Conservation (phyloP, 2,888 invertebrate species). For the Brachyptera risi region DNA sequence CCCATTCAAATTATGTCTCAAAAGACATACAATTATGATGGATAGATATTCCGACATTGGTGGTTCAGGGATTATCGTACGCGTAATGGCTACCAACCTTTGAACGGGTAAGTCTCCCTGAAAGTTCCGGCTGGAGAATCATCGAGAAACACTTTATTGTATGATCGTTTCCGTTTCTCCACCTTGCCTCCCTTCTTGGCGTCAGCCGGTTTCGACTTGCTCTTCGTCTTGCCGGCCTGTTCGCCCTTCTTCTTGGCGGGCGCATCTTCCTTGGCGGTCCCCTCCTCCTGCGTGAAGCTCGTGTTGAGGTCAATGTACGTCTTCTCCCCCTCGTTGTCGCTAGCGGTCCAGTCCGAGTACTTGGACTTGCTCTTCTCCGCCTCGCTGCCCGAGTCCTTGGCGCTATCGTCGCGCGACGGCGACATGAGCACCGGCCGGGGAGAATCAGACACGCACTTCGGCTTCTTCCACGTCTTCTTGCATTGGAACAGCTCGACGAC, state of each 20-base stretch:
- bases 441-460: too few relatives aligned
- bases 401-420: too few relatives aligned
- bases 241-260: not conserved
- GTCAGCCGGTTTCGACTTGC: not conserved
- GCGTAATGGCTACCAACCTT: not conserved
- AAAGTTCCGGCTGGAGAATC: not conserved
- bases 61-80: too few relatives aligned
- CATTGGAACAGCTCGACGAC: conserved; percentile 65
- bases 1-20: too few relatives aligned
- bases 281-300: not conserved
- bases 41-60: too few relatives aligned
- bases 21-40: too few relatives aligned
- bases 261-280: not conserved
- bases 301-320: not conserved
- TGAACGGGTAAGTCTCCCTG: not conserved
- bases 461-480: conserved; percentile 46
- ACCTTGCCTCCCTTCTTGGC: not conserved
- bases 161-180: not conserved
- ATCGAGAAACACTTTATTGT: not conserved
- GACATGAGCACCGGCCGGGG: too few relatives aligned
- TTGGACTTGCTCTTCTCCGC: not conserved
- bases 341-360: not conserved
- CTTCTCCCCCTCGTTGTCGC: conserved; percentile 22
- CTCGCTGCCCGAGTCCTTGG: too few relatives aligned
- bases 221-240: conserved; percentile 20